Evolutionary conservation across 2,888 invertebrate genomes (phyloP), one percentile per base, ranked within the genome.

Genomic region (Lepeophtheirus nordmannii): DNA sequence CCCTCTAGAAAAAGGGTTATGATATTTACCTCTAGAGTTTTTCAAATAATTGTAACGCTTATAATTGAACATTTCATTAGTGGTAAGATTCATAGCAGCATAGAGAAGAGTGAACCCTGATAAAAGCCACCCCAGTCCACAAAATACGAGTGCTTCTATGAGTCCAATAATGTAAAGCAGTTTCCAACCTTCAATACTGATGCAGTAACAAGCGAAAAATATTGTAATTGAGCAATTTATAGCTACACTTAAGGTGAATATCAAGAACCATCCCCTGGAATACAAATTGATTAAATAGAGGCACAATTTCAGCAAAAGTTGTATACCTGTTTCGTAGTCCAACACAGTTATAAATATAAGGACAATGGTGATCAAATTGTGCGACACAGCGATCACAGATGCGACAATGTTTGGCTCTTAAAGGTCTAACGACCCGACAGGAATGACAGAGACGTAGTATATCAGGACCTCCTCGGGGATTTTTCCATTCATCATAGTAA

Each of bases 281-380:
- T 37, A 67, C n/a, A 61, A 61, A 64, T n/a, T 9, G 23, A 58
- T 53, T 7, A 30, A 30, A 30, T 30, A 30, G 30, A 30, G 30
- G 30, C 30, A 30, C 30, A 30, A 30, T 30, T 2, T 2, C 2
- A 30, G 30, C 30, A 30, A 30, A 30, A 46, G 8, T 5, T 46
- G 8, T 71, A 71, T 72, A 80, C 82, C 82, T 83, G 77, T 93
- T 93, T 68, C 86, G 82, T 53, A 91, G 79, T 1, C 93, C 93
- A 20, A 93, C 89, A 75, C 93, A 93, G 75, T 93, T 93, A 77
- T 91, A 89, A 71, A 93, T 90, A 74, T 92, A 93, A 0, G 92
- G 92, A 74, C 93, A 93, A 75, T 93, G 92, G 76, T 93, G 92
- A 75, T 93, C 92, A 73, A 92, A 91, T 74, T 90, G 89, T 2